These are phyloP conservation scores for Drosophila birchii DNA, from an alignment of 2,888 invertebrate species.

Conservation along the genomic window DNA sequence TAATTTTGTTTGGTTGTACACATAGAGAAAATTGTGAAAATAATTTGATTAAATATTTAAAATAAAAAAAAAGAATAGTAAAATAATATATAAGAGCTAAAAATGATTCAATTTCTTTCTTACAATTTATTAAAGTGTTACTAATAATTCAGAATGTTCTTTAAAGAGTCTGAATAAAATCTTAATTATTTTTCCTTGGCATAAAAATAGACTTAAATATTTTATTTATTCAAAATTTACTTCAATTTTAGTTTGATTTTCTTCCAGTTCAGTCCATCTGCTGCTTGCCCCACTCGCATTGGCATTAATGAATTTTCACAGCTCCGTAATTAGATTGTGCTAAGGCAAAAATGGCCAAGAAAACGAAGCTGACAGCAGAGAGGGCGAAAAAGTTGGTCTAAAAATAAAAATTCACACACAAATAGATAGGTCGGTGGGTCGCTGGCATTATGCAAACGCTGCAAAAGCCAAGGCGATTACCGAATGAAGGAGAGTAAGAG, in stretches of 20 bases:
- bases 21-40: slow-evolving; percentile 5
- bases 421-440: slow-evolving; percentile 54
- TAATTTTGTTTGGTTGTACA: slow-evolving; percentile 64
- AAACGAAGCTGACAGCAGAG: slow-evolving; percentile 38
- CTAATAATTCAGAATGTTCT: background rate
- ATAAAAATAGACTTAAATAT: no score
- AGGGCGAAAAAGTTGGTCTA: slow-evolving; percentile 43
- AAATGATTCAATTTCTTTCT: background rate
- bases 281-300: slow-evolving; percentile 13
- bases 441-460: slow-evolving; percentile 65
- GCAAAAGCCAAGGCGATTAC: slow-evolving; percentile 70
- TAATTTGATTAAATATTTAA: background rate
- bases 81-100: background rate
- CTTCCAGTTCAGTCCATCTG: background rate
- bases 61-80: no score
- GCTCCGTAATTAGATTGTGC: slow-evolving; percentile 68
- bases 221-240: no score
- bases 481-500: slow-evolving; percentile 38
- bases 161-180: no score
- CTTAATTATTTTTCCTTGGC: no score
- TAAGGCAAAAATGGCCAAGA: slow-evolving; percentile 43
- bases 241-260: background rate
- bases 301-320: slow-evolving; percentile 71
- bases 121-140: background rate
- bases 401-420: slow-evolving; percentile 42